These are phyloP conservation scores for Brachyistius frenatus DNA, from an alignment of 2,113 vertebrate genomes.

Conservation along the genomic window DNA sequence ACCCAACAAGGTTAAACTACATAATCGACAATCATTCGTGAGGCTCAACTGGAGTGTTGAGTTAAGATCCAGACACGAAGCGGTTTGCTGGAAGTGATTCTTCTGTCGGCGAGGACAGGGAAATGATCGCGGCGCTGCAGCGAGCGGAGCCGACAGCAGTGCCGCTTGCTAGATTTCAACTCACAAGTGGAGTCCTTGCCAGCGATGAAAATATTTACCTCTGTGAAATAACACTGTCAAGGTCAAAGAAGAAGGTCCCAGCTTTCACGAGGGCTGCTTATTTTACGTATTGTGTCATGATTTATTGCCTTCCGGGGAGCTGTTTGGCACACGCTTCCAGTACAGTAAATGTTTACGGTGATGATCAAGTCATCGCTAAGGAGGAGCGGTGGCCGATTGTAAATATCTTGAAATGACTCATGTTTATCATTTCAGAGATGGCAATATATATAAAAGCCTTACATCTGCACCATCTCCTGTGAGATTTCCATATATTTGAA, in stretches of 20 bases:
- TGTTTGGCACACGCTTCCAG: slow-evolving; percentile 62
- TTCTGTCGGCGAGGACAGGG: not conserved
- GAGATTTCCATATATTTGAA: not conserved
- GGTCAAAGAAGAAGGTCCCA: slow-evolving; percentile 56
- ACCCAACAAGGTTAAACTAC: slow-evolving; percentile 59
- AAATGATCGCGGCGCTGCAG: slow-evolving; percentile 13
- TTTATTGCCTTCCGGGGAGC: slow-evolving; percentile 63
- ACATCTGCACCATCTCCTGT: slow-evolving; percentile 21
- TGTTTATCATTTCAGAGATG: slow-evolving; percentile 62
- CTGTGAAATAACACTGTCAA: slow-evolving; percentile 54
- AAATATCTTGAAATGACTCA: slow-evolving; percentile 68
- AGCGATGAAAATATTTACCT: slow-evolving; percentile 70
- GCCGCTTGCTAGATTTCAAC: slow-evolving; percentile 38
- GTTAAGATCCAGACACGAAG: slow-evolving; percentile 1
- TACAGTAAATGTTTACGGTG: slow-evolving; percentile 78
- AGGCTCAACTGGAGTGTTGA: slow-evolving; percentile 22
- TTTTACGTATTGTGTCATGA: slow-evolving; percentile 62
- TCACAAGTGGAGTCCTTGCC: slow-evolving; percentile 32
- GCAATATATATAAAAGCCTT: slow-evolving; percentile 39
- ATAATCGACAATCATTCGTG: slow-evolving; percentile 49
- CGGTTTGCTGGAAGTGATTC: slow-evolving; percentile 34
- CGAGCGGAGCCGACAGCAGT: slow-evolving; percentile 9
- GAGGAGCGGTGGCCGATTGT: slow-evolving; percentile 37
- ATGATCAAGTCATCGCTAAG: slow-evolving; percentile 69
- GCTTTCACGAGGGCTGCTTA: slow-evolving; percentile 63